Evolutionary conservation across 2,113 vertebrate species (phyloP).

Genomic region (Pantherophis guttatus): DNA sequence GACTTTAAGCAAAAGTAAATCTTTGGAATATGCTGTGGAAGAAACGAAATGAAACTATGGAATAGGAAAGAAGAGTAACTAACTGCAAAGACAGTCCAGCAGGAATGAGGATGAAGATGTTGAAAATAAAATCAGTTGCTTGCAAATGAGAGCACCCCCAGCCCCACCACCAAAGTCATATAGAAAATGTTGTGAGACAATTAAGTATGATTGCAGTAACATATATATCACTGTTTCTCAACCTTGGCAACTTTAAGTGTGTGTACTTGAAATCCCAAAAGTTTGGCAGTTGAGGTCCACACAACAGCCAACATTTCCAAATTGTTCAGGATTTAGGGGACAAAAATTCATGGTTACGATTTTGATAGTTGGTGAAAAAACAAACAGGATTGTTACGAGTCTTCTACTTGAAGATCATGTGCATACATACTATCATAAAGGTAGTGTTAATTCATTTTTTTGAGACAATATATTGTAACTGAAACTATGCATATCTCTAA

Average conservation of each 20-base stretch:
- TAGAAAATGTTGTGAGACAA: not conserved
- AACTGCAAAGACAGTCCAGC: not conserved
- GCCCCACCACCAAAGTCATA: not conserved
- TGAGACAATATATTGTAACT: not conserved
- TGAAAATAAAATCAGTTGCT: not conserved
- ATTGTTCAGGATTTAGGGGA: not conserved
- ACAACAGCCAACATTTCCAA: not conserved
- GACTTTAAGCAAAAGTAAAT: no score
- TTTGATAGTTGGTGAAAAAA: not conserved
- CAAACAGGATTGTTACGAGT: not conserved
- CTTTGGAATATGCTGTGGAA: no score
- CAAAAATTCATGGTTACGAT: not conserved
- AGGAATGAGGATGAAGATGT: not conserved
- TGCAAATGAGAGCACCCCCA: not conserved
- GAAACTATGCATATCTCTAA: not conserved
- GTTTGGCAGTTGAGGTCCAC: no score
- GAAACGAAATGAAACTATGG: not conserved
- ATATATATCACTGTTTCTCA: no score
- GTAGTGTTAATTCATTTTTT: not conserved
- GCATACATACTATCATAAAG: not conserved
- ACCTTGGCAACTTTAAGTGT: no score
- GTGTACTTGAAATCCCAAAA: no score
- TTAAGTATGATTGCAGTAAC: no score
- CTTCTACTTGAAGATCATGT: not conserved
- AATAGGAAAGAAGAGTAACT: not conserved